phyloP scores from a whole-genome alignment of 2,888 invertebrate species.

The Sminthurides aquaticus region DNA sequence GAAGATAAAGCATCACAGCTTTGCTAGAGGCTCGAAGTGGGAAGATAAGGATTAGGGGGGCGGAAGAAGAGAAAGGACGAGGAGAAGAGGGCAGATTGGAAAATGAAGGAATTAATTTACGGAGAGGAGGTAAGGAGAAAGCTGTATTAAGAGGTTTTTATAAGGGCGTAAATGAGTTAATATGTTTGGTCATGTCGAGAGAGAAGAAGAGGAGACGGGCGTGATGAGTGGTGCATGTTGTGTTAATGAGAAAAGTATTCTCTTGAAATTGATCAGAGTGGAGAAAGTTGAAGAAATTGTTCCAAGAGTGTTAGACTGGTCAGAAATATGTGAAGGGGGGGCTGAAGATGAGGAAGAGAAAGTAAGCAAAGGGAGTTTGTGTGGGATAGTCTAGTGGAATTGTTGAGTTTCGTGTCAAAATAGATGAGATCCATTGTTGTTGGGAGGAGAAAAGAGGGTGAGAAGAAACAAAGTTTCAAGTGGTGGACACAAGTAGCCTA shows the following conservation, averaged over 20 bases:
- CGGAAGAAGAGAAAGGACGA: background rate
- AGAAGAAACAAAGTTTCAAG: background rate
- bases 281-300: background rate
- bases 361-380: too few species aligned
- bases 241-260: background rate
- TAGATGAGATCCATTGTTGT: background rate
- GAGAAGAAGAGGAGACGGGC: too few species aligned
- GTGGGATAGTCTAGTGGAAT: too few species aligned
- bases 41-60: background rate
- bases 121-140: background rate
- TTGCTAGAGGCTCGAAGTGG: background rate
- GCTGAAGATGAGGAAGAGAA: background rate
- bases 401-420: background rate
- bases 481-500: too few species aligned
- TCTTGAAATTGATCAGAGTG: background rate
- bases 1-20: background rate
- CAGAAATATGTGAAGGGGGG: background rate
- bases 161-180: background rate
- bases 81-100: background rate
- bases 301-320: background rate
- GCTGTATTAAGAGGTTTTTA: background rate
- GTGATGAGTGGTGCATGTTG: background rate
- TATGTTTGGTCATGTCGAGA: background rate
- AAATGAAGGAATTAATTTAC: background rate
- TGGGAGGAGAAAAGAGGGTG: background rate